Evolutionary conservation across 2,113 vertebrate genomes (phyloP).

Genomic region (Gallinago jamesoni): DNA sequence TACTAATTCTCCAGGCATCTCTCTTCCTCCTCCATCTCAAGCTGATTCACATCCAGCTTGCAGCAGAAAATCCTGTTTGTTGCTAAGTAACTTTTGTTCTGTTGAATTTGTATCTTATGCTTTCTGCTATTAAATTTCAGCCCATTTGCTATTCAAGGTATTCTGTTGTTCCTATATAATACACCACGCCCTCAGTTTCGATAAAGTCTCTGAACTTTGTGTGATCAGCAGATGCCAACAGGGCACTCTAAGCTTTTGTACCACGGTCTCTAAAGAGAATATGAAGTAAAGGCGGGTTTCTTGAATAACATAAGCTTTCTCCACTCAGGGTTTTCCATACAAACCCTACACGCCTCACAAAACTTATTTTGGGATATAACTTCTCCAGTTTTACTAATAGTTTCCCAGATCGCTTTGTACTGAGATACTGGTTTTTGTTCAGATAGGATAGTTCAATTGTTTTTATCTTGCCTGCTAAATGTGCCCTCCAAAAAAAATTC

Average conservation of each 20-base stretch:
- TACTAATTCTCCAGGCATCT: not conserved
- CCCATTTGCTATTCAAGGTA: not conserved
- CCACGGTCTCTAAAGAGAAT: not conserved
- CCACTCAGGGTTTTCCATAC: not conserved
- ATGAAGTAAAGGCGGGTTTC: not conserved
- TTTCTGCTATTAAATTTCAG: constrained; percentile 6
- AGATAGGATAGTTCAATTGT: not conserved
- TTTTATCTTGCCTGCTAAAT: not conserved
- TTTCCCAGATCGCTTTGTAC: not conserved
- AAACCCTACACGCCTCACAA: not conserved
- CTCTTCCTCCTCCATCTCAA: not conserved
- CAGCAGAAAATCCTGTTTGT: constrained; percentile 40
- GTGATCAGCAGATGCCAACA: not conserved
- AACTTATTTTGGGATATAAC: not conserved
- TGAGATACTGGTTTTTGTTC: not conserved
- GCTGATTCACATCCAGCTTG: not conserved
- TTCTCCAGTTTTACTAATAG: not conserved
- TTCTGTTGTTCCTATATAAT: not conserved
- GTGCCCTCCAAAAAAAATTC: not conserved
- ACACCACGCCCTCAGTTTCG: not conserved
- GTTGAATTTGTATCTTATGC: not conserved
- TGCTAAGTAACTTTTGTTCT: constrained; percentile 51
- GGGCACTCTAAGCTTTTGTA: constrained; percentile 18
- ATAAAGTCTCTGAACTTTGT: not conserved
- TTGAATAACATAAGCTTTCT: not conserved